Evolutionary conservation across 2,888 invertebrate genomes (phyloP).

Genomic region (Bimastos eiseni): DNA sequence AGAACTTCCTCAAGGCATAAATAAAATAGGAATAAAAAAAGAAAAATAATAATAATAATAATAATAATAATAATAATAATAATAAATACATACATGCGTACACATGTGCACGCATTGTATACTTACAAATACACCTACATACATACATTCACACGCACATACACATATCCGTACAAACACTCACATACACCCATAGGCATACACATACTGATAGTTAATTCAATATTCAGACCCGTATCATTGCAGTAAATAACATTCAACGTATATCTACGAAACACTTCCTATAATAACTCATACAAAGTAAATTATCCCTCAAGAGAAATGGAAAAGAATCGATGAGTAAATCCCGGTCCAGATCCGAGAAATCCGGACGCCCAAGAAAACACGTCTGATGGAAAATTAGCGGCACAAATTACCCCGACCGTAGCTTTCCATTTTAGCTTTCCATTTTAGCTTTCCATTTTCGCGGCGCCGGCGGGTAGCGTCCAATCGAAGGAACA

Average conservation of each 20-base stretch:
- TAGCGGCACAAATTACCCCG: slow-evolving; percentile 13
- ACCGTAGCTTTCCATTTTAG: not conserved
- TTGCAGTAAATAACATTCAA: not conserved
- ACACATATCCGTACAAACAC: too few species aligned
- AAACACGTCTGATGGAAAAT: not conserved
- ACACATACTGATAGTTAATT: not conserved
- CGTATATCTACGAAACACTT: not conserved
- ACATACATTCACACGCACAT: too few species aligned
- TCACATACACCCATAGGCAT: too few species aligned
- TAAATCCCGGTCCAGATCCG: not conserved
- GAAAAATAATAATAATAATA: too few species aligned
- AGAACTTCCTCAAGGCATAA: too few species aligned
- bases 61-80: too few species aligned
- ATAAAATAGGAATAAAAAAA: too few species aligned
- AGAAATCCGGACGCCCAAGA: not conserved
- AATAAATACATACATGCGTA: too few species aligned
- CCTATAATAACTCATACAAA: not conserved
- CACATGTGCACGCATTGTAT: too few species aligned
- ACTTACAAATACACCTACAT: too few species aligned
- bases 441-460: not conserved
- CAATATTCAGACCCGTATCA: not conserved
- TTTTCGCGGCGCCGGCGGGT: not conserved
- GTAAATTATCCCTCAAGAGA: not conserved
- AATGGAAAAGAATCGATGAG: not conserved
- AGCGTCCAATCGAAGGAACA: slow-evolving; percentile 4